phyloP scores from a whole-genome alignment of 2,888 invertebrate genomes.

The Tanytarsus gracilentus region DNA sequence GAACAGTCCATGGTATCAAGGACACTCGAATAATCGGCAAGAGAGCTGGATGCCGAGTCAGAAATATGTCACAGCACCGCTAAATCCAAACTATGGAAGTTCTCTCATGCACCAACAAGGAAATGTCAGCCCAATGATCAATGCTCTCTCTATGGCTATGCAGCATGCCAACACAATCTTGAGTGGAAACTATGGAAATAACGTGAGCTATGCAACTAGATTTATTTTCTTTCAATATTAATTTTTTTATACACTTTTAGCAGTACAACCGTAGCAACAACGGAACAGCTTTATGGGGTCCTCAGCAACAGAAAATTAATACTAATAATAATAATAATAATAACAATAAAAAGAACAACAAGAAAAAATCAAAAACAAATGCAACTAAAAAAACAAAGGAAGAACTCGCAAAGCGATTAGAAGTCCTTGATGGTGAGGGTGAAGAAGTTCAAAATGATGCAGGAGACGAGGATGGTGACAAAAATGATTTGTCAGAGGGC shows the following conservation, averaged over 20 bases:
- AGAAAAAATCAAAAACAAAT: not conserved
- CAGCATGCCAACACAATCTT: slow-evolving; percentile 1
- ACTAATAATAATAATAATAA: not conserved
- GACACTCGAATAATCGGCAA: not conserved
- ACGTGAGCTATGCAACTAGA: not conserved
- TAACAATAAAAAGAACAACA: not conserved
- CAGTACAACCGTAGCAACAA: not conserved
- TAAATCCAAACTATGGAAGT: not conserved
- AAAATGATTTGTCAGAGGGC: no score
- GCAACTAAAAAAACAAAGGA: slow-evolving; percentile 5
- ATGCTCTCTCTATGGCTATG: slow-evolving; percentile 1
- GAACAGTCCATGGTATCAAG: slow-evolving; percentile 4
- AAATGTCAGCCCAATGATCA: slow-evolving; percentile 5
- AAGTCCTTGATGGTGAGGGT: not conserved
- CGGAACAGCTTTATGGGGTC: not conserved
- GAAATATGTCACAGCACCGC: not conserved
- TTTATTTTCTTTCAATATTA: not conserved
- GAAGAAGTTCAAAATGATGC: no score
- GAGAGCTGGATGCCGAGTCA: not conserved
- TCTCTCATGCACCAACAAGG: not conserved
- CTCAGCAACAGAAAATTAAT: not conserved
- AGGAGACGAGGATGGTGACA: not conserved
- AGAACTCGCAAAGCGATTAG: not conserved
- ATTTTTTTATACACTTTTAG: not conserved
- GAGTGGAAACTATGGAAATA: not conserved